Percentiles rank a stretch among this genome's conserved stretches.
Evolutionary conservation across 1,140 invertebrate genomes (phyloP).

Genomic region (Zaprionus ghesquierei): DNA sequence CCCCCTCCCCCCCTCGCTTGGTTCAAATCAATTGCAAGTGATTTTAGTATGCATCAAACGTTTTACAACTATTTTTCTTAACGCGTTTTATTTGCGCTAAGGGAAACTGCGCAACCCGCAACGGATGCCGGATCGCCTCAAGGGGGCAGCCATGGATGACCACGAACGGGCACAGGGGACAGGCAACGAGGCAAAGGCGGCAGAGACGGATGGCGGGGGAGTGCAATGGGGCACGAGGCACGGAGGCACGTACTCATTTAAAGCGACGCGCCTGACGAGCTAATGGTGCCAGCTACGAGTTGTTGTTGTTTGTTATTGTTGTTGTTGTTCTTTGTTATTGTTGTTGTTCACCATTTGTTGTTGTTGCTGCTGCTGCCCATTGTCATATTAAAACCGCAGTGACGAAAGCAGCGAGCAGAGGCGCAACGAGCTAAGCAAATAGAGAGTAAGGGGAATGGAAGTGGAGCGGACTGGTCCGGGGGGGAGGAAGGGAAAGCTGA

Average conservation of each 20-base stretch:
- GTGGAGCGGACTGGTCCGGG: background rate
- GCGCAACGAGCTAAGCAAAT: background rate
- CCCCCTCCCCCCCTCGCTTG: background rate
- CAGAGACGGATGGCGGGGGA: background rate
- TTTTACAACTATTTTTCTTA: slow-evolving; percentile 81
- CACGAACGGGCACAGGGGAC: slow-evolving; percentile 10
- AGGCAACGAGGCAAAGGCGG: background rate
- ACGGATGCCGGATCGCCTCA: slow-evolving; percentile 22
- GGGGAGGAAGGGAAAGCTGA: background rate
- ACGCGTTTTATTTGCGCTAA: slow-evolving; percentile 77
- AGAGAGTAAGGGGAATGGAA: background rate
- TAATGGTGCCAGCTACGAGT: slow-evolving; percentile 48
- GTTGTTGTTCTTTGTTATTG: slow-evolving; percentile 8
- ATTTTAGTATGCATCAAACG: slow-evolving; percentile 77
- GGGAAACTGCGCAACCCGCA: slow-evolving; percentile 47
- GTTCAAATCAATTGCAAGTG: slow-evolving; percentile 69
- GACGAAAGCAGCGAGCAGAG: slow-evolving; percentile 41
- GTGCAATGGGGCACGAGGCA: slow-evolving; percentile 9
- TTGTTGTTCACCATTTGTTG: slow-evolving; percentile 1
- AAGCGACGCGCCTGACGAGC: slow-evolving; percentile 69
- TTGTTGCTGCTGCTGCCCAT: slow-evolving; percentile 32
- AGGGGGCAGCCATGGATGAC: slow-evolving; percentile 22
- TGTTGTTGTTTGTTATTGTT: slow-evolving; percentile 6
- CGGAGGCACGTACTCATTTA: slow-evolving; percentile 70
- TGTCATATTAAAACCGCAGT: slow-evolving; percentile 75